Conservation (phyloP, 2,888 invertebrate genomes). For the Acleris holmiana region DNA sequence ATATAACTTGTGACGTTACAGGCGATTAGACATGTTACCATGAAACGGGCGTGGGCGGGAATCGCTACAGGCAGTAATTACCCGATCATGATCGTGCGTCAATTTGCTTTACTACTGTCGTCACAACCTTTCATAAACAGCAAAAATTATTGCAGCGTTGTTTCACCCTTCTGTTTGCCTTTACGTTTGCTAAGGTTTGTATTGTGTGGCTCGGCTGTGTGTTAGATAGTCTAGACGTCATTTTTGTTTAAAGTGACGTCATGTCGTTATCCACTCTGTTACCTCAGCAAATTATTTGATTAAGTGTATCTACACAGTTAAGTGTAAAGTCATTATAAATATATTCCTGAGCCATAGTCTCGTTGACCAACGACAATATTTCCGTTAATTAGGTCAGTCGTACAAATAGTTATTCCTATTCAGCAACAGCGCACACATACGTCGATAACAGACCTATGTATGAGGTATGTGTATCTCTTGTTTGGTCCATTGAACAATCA, state of each 20-base stretch:
- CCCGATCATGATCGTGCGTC: constrained; percentile 67
- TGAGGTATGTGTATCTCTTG: constrained; percentile 27
- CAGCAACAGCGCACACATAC: not conserved
- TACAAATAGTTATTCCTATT: too few species aligned
- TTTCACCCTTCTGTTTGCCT: constrained; percentile 32
- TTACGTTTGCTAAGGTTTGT: constrained; percentile 20
- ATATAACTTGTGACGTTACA: constrained; percentile 34
- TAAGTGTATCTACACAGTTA: not conserved
- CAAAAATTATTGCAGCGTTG: constrained; percentile 23
- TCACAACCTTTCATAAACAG: constrained; percentile 55
- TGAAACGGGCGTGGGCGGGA: constrained; percentile 67
- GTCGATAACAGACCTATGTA: constrained; percentile 14
- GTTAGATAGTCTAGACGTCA: constrained; percentile 17
- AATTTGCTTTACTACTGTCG: constrained; percentile 72
- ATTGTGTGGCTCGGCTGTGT: constrained; percentile 4
- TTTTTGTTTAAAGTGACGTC: constrained; percentile 7
- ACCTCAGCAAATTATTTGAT: not conserved
- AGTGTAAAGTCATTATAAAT: too few species aligned
- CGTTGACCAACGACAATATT: too few species aligned
- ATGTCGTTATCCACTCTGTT: not conserved
- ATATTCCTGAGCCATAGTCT: too few species aligned
- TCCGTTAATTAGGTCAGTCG: too few species aligned
- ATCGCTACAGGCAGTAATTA: constrained; percentile 53
- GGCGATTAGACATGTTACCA: constrained; percentile 51
- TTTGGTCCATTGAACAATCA: constrained; percentile 29